Evolutionary conservation across 2,888 invertebrate genomes (phyloP).

Genomic region (Lymantria monacha): DNA sequence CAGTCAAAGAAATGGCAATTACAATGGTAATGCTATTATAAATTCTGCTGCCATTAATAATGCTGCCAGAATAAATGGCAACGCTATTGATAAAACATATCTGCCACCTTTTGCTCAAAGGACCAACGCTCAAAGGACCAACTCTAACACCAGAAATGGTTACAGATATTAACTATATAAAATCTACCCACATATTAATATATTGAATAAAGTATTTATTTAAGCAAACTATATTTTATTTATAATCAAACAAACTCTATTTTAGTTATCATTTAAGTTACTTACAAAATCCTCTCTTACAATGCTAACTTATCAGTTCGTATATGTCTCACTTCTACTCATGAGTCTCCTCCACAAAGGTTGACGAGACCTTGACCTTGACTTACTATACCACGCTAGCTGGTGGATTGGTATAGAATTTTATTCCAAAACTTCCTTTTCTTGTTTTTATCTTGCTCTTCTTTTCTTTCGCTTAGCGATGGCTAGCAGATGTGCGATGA

Average conservation of each 20-base stretch:
- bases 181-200: neutral
- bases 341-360: no score
- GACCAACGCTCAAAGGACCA: constrained; percentile 23
- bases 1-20: constrained; percentile 31
- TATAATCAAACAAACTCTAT: neutral
- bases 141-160: constrained; percentile 31
- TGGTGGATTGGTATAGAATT: no score
- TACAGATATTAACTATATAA: neutral
- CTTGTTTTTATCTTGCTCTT: no score
- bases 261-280: neutral
- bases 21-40: constrained; percentile 27
- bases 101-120: constrained; percentile 44
- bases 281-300: no score
- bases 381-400: no score
- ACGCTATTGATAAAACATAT: constrained; percentile 43
- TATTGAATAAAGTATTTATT: neutral
- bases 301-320: no score
- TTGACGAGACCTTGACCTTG: no score
- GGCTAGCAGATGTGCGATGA: no score
- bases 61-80: constrained; percentile 34
- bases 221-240: neutral
- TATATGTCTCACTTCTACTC: no score
- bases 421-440: no score
- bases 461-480: no score
- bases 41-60: constrained; percentile 27